Evolutionary conservation across 2,113 vertebrate species (phyloP).

Genomic region (Bolborhynchus lineola): DNA sequence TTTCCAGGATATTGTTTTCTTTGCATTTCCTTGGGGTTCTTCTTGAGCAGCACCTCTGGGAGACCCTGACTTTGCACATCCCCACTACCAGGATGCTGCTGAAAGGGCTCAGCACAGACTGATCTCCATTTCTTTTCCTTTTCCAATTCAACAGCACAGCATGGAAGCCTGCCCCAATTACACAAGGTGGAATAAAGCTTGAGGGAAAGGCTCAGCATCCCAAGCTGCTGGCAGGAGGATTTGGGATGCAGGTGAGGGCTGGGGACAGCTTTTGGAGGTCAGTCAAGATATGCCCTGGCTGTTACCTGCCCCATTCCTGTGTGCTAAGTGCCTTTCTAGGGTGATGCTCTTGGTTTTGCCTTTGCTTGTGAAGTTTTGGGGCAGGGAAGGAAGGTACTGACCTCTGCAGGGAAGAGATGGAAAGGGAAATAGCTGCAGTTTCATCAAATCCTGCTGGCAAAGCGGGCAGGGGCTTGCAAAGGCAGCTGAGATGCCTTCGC

Average conservation of each 20-base stretch:
- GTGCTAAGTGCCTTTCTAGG: not conserved
- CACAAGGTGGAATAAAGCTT: not conserved
- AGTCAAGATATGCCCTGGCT: not conserved
- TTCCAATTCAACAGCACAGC: not conserved
- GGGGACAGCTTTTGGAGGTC: not conserved
- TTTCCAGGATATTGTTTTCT: not conserved
- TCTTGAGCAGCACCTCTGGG: not conserved
- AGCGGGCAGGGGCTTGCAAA: fast-evolving
- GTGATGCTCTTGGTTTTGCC: not conserved
- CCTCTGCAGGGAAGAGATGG: not conserved
- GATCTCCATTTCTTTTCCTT: not conserved
- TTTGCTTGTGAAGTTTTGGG: not conserved
- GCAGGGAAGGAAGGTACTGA: not conserved
- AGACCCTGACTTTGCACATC: fast-evolving
- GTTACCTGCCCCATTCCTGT: fast-evolving
- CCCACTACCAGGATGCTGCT: fast-evolving
- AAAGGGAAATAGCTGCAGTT: not conserved
- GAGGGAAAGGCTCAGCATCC: constrained; percentile 10
- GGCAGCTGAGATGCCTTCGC: fast-evolving
- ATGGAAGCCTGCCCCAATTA: constrained; percentile 20
- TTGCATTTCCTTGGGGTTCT: not conserved
- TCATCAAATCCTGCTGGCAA: not conserved
- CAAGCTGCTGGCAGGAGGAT: not conserved
- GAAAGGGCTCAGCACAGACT: not conserved
- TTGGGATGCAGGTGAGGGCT: not conserved